These are phyloP conservation scores for Cairina moschata DNA, from an alignment of 2,113 vertebrate species.

Conservation along the genomic window DNA sequence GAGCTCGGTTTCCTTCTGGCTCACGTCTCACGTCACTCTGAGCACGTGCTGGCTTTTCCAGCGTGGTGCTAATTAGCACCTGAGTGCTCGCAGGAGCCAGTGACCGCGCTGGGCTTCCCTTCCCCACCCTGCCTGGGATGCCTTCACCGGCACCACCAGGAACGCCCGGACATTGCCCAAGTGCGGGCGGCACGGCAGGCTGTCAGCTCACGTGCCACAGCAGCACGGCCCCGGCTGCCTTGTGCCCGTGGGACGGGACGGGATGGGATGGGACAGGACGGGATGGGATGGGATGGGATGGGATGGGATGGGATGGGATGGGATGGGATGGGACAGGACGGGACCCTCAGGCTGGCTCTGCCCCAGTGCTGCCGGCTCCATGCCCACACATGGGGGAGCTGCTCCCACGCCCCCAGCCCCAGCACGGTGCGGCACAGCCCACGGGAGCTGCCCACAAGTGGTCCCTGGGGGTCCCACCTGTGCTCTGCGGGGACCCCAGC, in stretches of 20 bases:
- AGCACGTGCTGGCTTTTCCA: background rate
- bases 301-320: too few species aligned
- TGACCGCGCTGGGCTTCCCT: background rate
- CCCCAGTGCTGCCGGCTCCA: accelerated
- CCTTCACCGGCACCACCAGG: background rate
- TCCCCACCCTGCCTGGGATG: accelerated
- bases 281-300: too few species aligned
- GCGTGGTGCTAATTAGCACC: background rate
- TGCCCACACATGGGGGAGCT: background rate
- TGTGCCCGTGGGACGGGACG: accelerated
- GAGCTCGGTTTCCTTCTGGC: background rate
- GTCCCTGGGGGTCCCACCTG: accelerated
- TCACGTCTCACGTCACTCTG: background rate
- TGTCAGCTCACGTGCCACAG: background rate
- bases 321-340: too few species aligned
- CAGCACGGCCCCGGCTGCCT: background rate
- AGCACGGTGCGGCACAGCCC: accelerated
- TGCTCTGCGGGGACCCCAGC: too few species aligned
- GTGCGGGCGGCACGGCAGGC: accelerated
- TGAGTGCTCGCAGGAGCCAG: background rate
- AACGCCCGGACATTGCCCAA: background rate
- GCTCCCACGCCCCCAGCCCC: background rate
- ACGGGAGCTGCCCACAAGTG: accelerated
- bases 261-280: too few species aligned
- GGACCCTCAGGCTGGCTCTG: background rate